Evolutionary conservation across 2,888 invertebrate species (phyloP).

Genomic region (Agapetus fuscipes): DNA sequence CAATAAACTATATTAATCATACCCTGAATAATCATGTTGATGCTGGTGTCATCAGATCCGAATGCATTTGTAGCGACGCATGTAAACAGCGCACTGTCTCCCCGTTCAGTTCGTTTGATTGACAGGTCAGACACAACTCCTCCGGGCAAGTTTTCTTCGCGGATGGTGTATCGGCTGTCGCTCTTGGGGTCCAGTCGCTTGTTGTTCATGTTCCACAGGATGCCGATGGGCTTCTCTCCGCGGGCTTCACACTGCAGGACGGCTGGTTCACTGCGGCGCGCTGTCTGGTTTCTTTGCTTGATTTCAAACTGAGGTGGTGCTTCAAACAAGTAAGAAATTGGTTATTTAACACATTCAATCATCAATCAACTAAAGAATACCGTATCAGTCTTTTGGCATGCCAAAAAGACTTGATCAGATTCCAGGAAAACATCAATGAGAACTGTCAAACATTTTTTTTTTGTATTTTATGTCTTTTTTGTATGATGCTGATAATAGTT

Average conservation of each 20-base stretch:
- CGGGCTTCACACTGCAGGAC: conserved; percentile 88
- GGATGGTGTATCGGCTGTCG: conserved; percentile 75
- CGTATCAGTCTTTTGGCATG: no score
- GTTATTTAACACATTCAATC: no score
- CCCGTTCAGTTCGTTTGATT: conserved; percentile 80
- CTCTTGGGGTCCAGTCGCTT: conserved; percentile 83
- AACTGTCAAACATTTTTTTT: not conserved
- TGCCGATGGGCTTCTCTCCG: conserved; percentile 91
- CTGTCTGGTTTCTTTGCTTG: conserved; percentile 84
- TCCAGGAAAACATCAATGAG: not conserved
- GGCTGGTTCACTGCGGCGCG: conserved; percentile 81
- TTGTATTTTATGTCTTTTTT: no score
- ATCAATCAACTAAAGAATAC: no score
- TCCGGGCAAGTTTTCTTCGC: conserved; percentile 79
- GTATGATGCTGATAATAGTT: no score
- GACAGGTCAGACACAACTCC: conserved; percentile 84
- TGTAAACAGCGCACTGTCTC: conserved; percentile 82
- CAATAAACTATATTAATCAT: no score
- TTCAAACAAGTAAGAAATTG: no score
- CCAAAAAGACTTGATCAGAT: no score
- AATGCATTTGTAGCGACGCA: conserved; percentile 91
- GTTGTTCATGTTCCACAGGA: conserved; percentile 92
- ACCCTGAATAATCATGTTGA: conserved; percentile 91
- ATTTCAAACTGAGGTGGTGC: conserved; percentile 92
- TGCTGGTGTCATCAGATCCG: conserved; percentile 90